Evolutionary conservation across 1,140 invertebrate genomes (phyloP), one percentile per base, ranked within the genome.

Genomic region (Delia radicum): DNA sequence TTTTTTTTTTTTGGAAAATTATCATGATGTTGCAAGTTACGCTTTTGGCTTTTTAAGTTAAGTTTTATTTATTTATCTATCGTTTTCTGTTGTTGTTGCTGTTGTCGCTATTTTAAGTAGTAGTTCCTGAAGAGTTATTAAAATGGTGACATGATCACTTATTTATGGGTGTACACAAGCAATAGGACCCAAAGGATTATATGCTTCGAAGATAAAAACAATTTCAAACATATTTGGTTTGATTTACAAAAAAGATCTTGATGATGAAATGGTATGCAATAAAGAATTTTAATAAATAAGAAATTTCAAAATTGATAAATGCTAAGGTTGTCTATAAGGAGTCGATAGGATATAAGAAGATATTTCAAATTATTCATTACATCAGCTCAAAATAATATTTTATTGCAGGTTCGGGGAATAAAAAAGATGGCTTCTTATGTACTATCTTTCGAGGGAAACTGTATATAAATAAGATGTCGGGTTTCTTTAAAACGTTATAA

Each of bases 121-220:
- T 33, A 33, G 29, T 69, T 37, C 15, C 29, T 24, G 65, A 69
- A 69, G 65, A 69, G 65, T 69, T 69, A 69, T 69, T 69, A 69
- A 69, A 69, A 69, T 69, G 65, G 65, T 69, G 65, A 69, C 65
- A 69, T 69, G 65, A 69, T 69, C 65, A 69, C 65, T 69, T 69
- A 69, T 69, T 69, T 69, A 69, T 69, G 65, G 65, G 65, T 26
- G 65, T 33, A 69, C 65, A 37, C 65, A 33, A 69, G 18, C 65
- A 69, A 69, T 69, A 69, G 65, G 29, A 69, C 65, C 65, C 65
- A 33, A 37, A 69, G 65, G 65, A 69, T 37, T 69, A 55, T 21
- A 55, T 42, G 37, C 3, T n/a, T n/a, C 37, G 0, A 42, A 15
- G 37, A 42, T 42, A n/a, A n/a, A n/a, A n/a, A n/a, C n/a, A n/a